Evolutionary conservation across 2,113 vertebrate species (phyloP), one percentile per base, ranked within the genome.

Genomic region (Sylvietta virens): DNA sequence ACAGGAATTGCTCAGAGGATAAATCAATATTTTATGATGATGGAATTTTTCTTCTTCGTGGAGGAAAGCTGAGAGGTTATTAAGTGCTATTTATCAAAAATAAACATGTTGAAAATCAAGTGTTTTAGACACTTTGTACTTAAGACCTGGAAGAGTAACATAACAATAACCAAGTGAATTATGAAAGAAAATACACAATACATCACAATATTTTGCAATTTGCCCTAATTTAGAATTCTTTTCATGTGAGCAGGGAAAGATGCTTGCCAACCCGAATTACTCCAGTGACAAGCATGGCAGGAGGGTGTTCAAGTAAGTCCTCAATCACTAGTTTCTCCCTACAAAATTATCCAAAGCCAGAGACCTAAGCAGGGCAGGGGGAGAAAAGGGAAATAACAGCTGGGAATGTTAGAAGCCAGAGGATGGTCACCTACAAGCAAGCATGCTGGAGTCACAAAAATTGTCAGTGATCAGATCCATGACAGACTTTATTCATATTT

Each of bases 21-120:
- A 92, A 72, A 94, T 96, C 76, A 95, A 54, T 94, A 91, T 91
- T 95, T 95, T 94, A 96, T 88, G 37, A 53, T 54, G 80, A 86
- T 45, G n/a, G 64, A 65, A 20, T 66, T 77, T 58, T 94, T 86
- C 77, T 94, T 45, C 64, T 40, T 83, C 2, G 1, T 10, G 23
- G 15, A 88, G 50, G 39, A 76, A 83, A 81, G 64, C 73, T 72
- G 71, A 91, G 64, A 92, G 26, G 54, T 83, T 92, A 94, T 95
- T 95, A 94, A 91, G 50, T 57, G 67, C 26, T 61, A 91, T 95
- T 94, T 89, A 93, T 91, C 10, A 95, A 95, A 96, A 94, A 73
- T 11, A 95, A 86, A 79, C 30, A 69, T 37, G 64, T 28, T 81
- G 86, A 94, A 95, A 88, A 92, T 70, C 31, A 81, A 95, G 76